These are phyloP conservation scores for Mamestra configurata DNA, from an alignment of 1,140 invertebrate genomes.

Conservation along the genomic window DNA sequence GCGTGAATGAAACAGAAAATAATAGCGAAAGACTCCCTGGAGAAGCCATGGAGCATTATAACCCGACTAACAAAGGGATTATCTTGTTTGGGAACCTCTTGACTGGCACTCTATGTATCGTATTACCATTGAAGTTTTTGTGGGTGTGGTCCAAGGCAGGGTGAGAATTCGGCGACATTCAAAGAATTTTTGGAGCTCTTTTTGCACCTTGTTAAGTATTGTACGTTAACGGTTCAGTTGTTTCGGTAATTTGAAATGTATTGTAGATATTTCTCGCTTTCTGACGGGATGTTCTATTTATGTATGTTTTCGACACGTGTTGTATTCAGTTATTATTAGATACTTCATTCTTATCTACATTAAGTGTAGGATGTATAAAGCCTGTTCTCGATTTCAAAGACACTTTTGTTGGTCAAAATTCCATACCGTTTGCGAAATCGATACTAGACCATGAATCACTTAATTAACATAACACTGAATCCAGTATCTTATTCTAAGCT, in stretches of 20 bases:
- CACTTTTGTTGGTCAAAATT: neutral
- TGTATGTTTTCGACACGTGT: neutral
- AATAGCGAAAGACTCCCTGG: constrained; percentile 78
- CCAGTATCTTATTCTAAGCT: constrained; percentile 28
- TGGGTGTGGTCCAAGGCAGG: constrained; percentile 76
- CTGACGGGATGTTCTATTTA: neutral
- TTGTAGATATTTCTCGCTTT: constrained; percentile 20
- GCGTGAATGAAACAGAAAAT: constrained; percentile 81
- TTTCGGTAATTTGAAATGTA: constrained; percentile 48
- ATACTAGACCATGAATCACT: constrained; percentile 25
- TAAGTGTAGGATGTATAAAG: neutral
- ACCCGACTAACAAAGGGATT: constrained; percentile 86
- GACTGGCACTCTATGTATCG: constrained; percentile 83
- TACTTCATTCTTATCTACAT: neutral
- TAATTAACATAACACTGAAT: constrained; percentile 17
- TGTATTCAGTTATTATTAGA: neutral
- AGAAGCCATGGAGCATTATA: constrained; percentile 80
- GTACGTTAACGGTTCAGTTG: constrained; percentile 56
- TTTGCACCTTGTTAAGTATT: constrained; percentile 71
- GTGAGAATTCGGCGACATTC: constrained; percentile 73
- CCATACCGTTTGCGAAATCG: constrained; percentile 14
- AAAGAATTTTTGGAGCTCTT: constrained; percentile 38
- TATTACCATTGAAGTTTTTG: constrained; percentile 85
- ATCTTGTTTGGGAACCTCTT: constrained; percentile 87
- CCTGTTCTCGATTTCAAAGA: neutral